Conservation (phyloP, 2,113 vertebrate species). For the Rousettus leschenaultii region DNA sequence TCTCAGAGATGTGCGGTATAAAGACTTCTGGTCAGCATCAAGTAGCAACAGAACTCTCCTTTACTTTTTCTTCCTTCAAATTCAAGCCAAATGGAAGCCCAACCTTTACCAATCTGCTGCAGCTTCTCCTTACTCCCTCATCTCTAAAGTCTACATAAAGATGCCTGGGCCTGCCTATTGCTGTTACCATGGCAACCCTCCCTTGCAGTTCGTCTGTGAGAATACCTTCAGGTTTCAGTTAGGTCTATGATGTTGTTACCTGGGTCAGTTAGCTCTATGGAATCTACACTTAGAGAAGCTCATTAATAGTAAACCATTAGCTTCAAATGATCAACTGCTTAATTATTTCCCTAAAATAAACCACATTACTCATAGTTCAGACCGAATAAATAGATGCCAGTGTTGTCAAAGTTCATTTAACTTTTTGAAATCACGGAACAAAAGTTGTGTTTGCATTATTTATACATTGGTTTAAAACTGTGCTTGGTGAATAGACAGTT, state of each 20-base stretch:
- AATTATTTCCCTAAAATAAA: slow-evolving; percentile 38
- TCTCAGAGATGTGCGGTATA: neutral
- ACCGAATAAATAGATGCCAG: slow-evolving; percentile 18
- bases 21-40: neutral
- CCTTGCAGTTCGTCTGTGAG: slow-evolving; percentile 15
- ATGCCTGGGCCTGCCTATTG: neutral
- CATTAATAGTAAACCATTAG: slow-evolving; percentile 46
- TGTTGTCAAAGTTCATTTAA: slow-evolving; percentile 50
- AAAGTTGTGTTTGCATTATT: slow-evolving; percentile 11
- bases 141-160: slow-evolving; percentile 44
- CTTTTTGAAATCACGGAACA: slow-evolving; percentile 25
- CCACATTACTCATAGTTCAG: neutral
- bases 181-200: slow-evolving; percentile 42
- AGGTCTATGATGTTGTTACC: slow-evolving; percentile 3
- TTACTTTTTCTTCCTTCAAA: slow-evolving; percentile 9
- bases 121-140: slow-evolving; percentile 20
- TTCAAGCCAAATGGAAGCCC: slow-evolving; percentile 4
- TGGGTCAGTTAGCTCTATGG: slow-evolving; percentile 27
- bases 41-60: neutral
- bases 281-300: slow-evolving; percentile 44
- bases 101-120: neutral
- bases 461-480: neutral
- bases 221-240: slow-evolving; percentile 26
- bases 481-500: neutral
- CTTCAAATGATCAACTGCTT: slow-evolving; percentile 14